A percentile compares a stretch with the other conserved stretches of the same genome.
Evolutionary conservation across 2,113 vertebrate genomes (phyloP).

Genomic region (Pipra filicauda): DNA sequence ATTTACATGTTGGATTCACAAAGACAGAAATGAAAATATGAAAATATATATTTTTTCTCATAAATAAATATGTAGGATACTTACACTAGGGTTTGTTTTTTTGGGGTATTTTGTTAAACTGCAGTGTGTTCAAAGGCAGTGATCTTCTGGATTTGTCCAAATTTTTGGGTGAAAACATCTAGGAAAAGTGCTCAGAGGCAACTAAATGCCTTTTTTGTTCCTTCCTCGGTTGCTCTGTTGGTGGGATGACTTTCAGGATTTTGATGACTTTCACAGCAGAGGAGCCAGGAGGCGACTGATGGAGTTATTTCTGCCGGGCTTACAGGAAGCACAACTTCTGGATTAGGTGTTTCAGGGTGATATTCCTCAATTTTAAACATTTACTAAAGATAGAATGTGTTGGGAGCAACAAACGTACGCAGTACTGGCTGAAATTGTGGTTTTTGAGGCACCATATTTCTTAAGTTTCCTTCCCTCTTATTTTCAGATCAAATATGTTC

Average conservation of each 20-base stretch:
- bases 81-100: rapidly evolving
- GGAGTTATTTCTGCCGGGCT: background rate
- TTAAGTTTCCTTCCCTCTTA: constrained; percentile 55
- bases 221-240: background rate
- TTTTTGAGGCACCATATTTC: constrained; percentile 17
- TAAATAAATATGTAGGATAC: background rate
- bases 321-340: background rate
- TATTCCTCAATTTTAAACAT: background rate
- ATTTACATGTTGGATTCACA: background rate
- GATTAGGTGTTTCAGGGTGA: background rate
- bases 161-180: background rate
- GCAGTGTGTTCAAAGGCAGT: background rate
- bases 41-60: background rate
- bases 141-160: background rate
- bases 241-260: background rate
- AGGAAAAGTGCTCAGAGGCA: background rate
- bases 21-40: background rate
- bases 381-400: background rate
- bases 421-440: background rate
- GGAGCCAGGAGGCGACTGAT: no score
- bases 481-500: constrained; percentile 47
- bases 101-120: background rate
- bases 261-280: background rate
- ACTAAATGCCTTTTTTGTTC: background rate
- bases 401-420: background rate